These are phyloP conservation scores for Marmota flaviventris DNA, from an alignment of 2,113 vertebrate species.

Conservation along the genomic window DNA sequence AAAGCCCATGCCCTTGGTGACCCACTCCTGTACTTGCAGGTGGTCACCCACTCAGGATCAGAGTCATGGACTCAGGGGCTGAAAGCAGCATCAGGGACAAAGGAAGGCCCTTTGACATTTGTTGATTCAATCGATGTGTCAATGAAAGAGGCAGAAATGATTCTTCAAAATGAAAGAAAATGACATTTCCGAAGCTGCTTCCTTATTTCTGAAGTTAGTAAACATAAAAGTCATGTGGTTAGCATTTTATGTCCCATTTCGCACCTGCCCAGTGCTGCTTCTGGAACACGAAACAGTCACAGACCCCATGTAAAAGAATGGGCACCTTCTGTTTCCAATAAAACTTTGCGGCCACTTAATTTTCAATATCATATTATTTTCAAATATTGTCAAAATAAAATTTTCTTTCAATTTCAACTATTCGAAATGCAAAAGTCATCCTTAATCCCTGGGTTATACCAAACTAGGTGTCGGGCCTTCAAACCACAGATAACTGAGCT, in stretches of 20 bases:
- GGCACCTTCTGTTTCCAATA: neutral
- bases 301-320: fast-evolving
- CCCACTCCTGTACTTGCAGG: too few species aligned
- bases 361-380: neutral
- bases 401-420: neutral
- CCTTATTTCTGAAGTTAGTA: too few species aligned
- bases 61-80: neutral
- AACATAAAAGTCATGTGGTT: neutral
- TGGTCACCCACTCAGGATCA: fast-evolving
- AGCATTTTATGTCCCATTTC: too few species aligned
- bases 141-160: neutral
- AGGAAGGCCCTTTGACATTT: fast-evolving
- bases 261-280: fast-evolving
- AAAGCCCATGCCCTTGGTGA: fast-evolving
- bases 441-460: neutral
- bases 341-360: neutral
- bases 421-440: neutral
- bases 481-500: neutral
- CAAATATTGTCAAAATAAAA: neutral
- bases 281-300: fast-evolving
- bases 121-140: neutral
- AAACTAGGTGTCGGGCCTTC: neutral
- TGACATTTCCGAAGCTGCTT: neutral
- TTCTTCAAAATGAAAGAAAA: neutral
- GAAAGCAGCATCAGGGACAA: neutral